Evolutionary conservation across 2,797 vertebrate species (phyloP).

Genomic region (Anguilla pacifica): DNA sequence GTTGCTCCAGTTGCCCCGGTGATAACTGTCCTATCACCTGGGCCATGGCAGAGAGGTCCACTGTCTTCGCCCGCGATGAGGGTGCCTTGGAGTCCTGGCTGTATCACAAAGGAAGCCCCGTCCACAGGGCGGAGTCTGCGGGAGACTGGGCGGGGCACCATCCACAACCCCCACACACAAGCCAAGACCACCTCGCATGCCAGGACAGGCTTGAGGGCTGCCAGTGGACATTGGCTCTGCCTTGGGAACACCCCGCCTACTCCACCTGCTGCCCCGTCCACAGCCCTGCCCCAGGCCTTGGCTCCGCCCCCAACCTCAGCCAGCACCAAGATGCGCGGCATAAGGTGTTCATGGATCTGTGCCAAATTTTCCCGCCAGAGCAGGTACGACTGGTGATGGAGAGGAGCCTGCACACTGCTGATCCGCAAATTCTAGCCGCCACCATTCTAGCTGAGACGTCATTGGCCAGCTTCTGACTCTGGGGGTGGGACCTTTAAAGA

Average conservation of each 20-base stretch:
- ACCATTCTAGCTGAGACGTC: slow-evolving; percentile 93
- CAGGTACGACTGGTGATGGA: slow-evolving; percentile 93
- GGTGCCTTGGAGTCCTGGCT: slow-evolving; percentile 87
- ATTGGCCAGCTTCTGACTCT: not conserved
- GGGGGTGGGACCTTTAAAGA: not conserved
- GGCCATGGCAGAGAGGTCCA: slow-evolving; percentile 64
- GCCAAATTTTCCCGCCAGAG: slow-evolving; percentile 95
- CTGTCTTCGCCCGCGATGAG: slow-evolving; percentile 79
- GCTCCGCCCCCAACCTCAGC: slow-evolving; percentile 33
- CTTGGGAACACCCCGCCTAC: slow-evolving; percentile 59
- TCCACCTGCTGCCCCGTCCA: slow-evolving; percentile 24
- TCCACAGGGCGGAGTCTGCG: slow-evolving; percentile 76
- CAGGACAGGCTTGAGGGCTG: slow-evolving; percentile 86
- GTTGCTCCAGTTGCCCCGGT: slow-evolving; percentile 64
- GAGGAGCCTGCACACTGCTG: slow-evolving; percentile 88
- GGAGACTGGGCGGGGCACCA: slow-evolving; percentile 82
- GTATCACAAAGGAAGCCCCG: slow-evolving; percentile 74
- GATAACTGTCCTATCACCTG: slow-evolving; percentile 39
- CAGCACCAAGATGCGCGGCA: slow-evolving; percentile 82
- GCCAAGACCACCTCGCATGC: slow-evolving; percentile 84
- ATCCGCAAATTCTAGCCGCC: slow-evolving; percentile 89
- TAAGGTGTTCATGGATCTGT: slow-evolving; percentile 89
- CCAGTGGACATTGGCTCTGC: slow-evolving; percentile 80
- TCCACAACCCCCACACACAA: slow-evolving; percentile 56
- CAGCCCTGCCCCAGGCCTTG: too few species aligned